Percentiles rank a stretch among this genome's conserved stretches.
Evolutionary conservation across 2,113 vertebrate species (phyloP).

Genomic region (Daubentonia madagascariensis): DNA sequence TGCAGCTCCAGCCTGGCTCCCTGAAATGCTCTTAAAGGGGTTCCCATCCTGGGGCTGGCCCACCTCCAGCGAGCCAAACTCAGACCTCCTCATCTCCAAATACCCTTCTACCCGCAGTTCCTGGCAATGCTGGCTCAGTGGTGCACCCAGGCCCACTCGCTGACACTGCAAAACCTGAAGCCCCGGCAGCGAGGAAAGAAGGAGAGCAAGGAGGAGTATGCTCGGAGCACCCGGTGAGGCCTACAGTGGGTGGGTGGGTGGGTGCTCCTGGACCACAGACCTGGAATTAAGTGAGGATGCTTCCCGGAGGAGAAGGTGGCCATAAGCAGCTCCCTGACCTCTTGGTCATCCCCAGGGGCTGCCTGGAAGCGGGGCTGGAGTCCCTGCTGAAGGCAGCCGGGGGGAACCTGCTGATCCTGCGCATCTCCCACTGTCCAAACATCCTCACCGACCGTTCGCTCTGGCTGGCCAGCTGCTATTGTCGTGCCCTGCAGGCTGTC

Average conservation of each 20-base stretch:
- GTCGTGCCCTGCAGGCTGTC: conserved; percentile 96
- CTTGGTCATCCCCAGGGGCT: conserved; percentile 86
- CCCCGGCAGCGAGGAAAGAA: conserved; percentile 97
- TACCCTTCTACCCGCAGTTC: conserved; percentile 84
- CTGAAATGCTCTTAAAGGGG: background rate
- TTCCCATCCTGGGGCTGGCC: background rate
- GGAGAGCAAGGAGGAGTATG: conserved; percentile 98
- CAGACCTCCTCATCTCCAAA: background rate
- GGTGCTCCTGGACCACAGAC: background rate
- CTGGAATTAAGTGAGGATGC: background rate
- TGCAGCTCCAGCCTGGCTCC: background rate
- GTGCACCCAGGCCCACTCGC: conserved; percentile 99
- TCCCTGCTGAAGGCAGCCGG: conserved; percentile 95
- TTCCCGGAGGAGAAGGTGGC: background rate
- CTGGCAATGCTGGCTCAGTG: conserved; percentile 96
- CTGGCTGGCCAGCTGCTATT: conserved; percentile 99
- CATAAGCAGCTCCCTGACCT: background rate
- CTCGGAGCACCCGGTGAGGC: conserved; percentile 95
- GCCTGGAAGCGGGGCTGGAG: conserved; percentile 96
- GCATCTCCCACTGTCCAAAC: conserved; percentile 98
- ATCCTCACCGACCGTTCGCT: conserved; percentile 98
- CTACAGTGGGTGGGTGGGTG: background rate
- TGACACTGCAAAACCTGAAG: conserved; percentile 99
- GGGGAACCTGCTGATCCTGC: conserved; percentile 95
- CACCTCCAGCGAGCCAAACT: background rate